A percentile compares a stretch with the other conserved stretches of the same genome.
These are phyloP conservation scores for Macrophya alboannulata DNA, from an alignment of 2,888 invertebrate genomes.

Conservation along the genomic window DNA sequence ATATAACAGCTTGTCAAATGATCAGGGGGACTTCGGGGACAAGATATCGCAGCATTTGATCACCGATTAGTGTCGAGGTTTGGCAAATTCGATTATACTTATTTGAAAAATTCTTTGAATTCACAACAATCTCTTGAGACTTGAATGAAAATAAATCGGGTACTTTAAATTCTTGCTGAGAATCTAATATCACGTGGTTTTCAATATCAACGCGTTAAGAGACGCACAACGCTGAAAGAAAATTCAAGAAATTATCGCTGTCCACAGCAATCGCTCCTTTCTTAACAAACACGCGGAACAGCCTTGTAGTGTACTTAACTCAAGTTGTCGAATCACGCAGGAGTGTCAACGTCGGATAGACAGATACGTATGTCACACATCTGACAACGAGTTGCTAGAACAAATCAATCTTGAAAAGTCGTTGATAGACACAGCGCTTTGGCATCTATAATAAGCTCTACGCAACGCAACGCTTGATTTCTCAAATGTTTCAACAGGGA, in stretches of 20 bases:
- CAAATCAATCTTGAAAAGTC: constrained; percentile 12
- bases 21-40: background rate
- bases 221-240: background rate
- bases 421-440: background rate
- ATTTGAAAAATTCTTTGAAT: background rate
- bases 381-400: background rate
- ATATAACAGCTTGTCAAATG: constrained; percentile 27
- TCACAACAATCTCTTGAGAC: background rate
- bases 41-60: background rate
- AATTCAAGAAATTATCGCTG: background rate
- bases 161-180: background rate
- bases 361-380: background rate
- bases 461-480: constrained; percentile 40
- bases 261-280: background rate
- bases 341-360: background rate
- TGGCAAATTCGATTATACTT: background rate
- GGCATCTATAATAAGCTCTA: background rate
- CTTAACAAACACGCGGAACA: background rate
- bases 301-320: background rate
- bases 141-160: background rate
- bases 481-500: constrained; percentile 12
- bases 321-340: constrained; percentile 3
- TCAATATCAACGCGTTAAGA: background rate
- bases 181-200: background rate
- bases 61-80: background rate